Base-by-base conservation (phyloP, 2,797 vertebrate genomes). In the Chromis chromis region DNA sequence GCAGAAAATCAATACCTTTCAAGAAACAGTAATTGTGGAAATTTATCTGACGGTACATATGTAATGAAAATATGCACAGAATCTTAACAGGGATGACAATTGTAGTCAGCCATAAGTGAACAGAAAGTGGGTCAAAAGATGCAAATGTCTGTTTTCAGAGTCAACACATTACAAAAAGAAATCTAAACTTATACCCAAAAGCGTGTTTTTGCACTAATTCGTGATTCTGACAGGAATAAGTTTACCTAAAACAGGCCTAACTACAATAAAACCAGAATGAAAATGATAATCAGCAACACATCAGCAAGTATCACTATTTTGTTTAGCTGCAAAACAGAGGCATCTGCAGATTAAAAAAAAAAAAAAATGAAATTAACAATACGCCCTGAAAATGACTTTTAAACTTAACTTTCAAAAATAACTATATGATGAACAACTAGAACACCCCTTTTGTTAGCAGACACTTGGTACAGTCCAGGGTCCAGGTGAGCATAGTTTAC, bases 1-100 rank as follows among this genome's bases (percentile, higher is more conserved):
- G 19, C 39, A 33, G 62, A 31, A 65, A 66, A 66, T 44, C 48
- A 59, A 57, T 76, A 52, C 17, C 57, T 56, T 19, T 44, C 14
- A 14, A 17, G 11, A 58, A 52, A 58, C 53, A 17, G n/a, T n/a
- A n/a, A 12, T 50, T 0, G 4, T 19, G 52, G 46, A 69, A 54
- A 48, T 11, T 1, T 49, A 48, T 48, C 44, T 48, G 44, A 48
- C 3, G 44, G 16, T 48, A 48, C 8, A n/a, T n/a, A n/a, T n/a
- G 8, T 48, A n/a, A 52, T 16, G 17, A 50, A 19, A 3, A 49
- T 7, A 19, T n/a, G 24, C 31, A 42, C 40, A 16, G 42, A 46
- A 12, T 40, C n/a, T 6, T 6, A 39, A 54, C 8, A 49, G 55
- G 27, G 8, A 36, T 11, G 33, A 36, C 33, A 2, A 36, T 11